A percentile compares a stretch with the other conserved stretches of the same genome.
Conservation (phyloP, 2,113 vertebrate species). For the Cochlearius cochlearius region DNA sequence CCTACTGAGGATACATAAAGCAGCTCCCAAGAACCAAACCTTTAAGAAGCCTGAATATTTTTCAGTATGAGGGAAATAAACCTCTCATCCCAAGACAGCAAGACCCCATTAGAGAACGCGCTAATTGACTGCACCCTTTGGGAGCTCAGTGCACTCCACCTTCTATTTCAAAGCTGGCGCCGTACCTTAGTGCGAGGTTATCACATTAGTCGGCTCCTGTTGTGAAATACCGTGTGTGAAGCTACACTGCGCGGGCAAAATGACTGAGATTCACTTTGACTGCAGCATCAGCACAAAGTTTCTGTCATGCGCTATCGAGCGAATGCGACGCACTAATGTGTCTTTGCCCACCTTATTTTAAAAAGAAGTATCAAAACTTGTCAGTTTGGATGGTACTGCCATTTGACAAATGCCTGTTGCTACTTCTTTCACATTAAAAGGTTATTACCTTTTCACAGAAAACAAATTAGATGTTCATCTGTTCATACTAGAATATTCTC, state of each 20-base stretch:
- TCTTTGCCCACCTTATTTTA: background rate
- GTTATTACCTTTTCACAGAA: background rate
- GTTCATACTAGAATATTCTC: background rate
- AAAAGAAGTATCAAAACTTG: background rate
- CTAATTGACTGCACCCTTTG: slow-evolving; percentile 11
- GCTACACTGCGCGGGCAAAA: background rate
- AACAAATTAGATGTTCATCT: background rate
- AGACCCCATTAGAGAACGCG: background rate
- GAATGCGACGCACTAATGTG: background rate
- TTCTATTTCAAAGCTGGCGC: background rate
- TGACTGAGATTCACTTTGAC: background rate
- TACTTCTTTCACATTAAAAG: background rate
- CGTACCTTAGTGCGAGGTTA: background rate
- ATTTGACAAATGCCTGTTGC: background rate
- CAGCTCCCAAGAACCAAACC: background rate
- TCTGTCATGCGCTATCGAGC: background rate
- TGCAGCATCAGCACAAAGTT: background rate
- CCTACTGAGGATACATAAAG: background rate
- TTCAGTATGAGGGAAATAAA: background rate
- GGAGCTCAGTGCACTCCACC: background rate
- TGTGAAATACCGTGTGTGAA: background rate
- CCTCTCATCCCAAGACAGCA: background rate
- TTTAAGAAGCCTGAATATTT: background rate
- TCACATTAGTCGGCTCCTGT: background rate
- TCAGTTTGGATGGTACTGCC: background rate